These are phyloP conservation scores for Eristalis tenax DNA, from an alignment of 2,888 invertebrate species.

Conservation along the genomic window DNA sequence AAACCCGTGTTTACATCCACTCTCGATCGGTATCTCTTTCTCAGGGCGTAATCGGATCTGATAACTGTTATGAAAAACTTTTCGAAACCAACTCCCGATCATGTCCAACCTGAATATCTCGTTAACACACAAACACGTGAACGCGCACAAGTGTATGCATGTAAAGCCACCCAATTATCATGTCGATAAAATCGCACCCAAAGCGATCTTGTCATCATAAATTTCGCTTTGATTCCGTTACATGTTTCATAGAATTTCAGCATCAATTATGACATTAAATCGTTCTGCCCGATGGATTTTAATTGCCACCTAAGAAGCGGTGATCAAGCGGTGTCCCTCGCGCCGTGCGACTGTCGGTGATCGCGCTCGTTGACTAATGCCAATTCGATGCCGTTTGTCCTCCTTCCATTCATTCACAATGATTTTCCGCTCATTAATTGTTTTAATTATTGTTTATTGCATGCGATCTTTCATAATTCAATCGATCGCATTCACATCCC, in stretches of 20 bases:
- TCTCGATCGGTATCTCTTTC: not conserved
- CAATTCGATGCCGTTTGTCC: constrained; percentile 26
- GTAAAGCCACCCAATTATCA: not conserved
- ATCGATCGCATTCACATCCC: constrained; percentile 57
- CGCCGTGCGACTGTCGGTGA: not conserved
- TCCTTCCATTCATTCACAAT: constrained; percentile 56
- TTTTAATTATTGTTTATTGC: constrained; percentile 70
- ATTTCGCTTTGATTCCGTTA: constrained; percentile 35
- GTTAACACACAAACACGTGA: constrained; percentile 1
- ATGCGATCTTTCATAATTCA: constrained; percentile 62
- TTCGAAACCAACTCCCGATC: not conserved
- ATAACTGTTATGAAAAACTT: not conserved
- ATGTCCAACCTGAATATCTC: not conserved
- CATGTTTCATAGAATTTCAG: constrained; percentile 25
- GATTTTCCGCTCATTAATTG: constrained; percentile 68
- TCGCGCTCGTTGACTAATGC: constrained; percentile 18
- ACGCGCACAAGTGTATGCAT: not conserved
- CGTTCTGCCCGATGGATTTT: constrained; percentile 47
- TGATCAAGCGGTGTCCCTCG: constrained; percentile 42
- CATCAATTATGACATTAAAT: constrained; percentile 62
- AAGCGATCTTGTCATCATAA: constrained; percentile 43
- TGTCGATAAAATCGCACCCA: constrained; percentile 16
- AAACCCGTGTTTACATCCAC: not conserved
- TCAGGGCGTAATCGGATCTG: not conserved
- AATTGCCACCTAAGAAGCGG: constrained; percentile 64